Conservation (phyloP, 1,140 invertebrate species). For the Cyclargus thomasi region DNA sequence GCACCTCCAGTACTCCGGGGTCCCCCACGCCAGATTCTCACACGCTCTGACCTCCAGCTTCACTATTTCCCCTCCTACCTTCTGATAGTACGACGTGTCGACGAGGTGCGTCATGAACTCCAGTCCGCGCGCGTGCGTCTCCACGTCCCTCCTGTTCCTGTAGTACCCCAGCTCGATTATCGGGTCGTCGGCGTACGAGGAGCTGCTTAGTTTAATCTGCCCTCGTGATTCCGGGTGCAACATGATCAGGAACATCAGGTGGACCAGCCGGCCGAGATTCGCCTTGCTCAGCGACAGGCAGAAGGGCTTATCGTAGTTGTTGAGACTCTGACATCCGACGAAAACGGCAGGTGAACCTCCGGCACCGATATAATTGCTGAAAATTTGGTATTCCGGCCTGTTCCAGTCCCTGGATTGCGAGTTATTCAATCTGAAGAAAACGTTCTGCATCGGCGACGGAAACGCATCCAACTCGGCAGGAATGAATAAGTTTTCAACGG, state of each 20-base stretch:
- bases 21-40: constrained; percentile 74
- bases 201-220: constrained; percentile 68
- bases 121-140: constrained; percentile 55
- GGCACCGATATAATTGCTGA: constrained; percentile 47
- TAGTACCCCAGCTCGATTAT: constrained; percentile 79
- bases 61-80: constrained; percentile 42
- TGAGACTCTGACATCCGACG: constrained; percentile 80
- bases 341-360: constrained; percentile 77
- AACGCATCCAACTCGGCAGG: constrained; percentile 42
- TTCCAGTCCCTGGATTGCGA: constrained; percentile 22
- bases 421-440: constrained; percentile 42
- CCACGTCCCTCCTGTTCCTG: constrained; percentile 65
- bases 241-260: constrained; percentile 45
- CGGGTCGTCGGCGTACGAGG: constrained; percentile 78
- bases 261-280: constrained; percentile 73
- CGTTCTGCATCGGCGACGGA: constrained; percentile 46
- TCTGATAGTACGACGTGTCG: constrained; percentile 49
- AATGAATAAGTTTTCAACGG: constrained; percentile 41
- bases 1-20: constrained; percentile 84
- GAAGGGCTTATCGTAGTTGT: constrained; percentile 80
- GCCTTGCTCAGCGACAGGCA: constrained; percentile 81
- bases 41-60: constrained; percentile 68
- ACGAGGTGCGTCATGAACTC: constrained; percentile 46
- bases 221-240: constrained; percentile 79
- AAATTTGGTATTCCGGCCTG: constrained; percentile 55